Percentiles rank a stretch among this genome's conserved stretches.
phyloP scores from a whole-genome alignment of 2,888 invertebrate genomes.

The Sabellastarte sp. region DNA sequence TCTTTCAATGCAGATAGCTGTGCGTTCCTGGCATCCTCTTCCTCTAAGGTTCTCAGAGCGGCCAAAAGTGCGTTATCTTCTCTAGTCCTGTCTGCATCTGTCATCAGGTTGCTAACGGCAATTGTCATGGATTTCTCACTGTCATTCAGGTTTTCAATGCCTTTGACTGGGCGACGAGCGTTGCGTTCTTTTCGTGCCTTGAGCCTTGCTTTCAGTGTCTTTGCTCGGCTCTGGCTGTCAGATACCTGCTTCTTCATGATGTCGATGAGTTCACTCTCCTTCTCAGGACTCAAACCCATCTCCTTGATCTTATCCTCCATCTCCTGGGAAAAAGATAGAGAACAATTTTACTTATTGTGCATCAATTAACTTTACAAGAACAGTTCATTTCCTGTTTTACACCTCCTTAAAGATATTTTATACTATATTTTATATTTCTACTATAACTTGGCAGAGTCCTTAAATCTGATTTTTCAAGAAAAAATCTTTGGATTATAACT shows the following conservation, averaged over 20 bases:
- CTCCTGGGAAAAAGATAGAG: no score
- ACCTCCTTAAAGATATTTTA: no score
- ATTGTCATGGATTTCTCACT: conserved; percentile 32
- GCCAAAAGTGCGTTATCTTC: conserved; percentile 44
- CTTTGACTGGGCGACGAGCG: conserved; percentile 15
- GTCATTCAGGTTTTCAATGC: conserved; percentile 33
- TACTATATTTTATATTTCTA: no score
- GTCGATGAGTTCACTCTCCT: neutral
- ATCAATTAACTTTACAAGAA: neutral
- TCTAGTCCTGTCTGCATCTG: conserved; percentile 41
- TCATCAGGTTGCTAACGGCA: conserved; percentile 26
- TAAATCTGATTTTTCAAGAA: no score
- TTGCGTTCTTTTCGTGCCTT: conserved; percentile 18
- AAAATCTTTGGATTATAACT: no score
- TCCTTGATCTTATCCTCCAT: neutral
- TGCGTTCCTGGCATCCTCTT: conserved; percentile 35
- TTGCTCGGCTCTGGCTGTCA: conserved; percentile 13
- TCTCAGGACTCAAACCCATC: neutral
- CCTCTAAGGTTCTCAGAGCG: conserved; percentile 37
- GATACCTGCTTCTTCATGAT: conserved; percentile 8
- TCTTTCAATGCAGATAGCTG: conserved; percentile 38
- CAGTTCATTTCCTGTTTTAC: no score
- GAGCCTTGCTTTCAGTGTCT: conserved; percentile 33
- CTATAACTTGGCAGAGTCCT: no score
- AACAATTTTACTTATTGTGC: neutral